A percentile compares a stretch with the other conserved stretches of the same genome.
Evolutionary conservation across 2,113 vertebrate species (phyloP).

Genomic region (Oreochromis niloticus): DNA sequence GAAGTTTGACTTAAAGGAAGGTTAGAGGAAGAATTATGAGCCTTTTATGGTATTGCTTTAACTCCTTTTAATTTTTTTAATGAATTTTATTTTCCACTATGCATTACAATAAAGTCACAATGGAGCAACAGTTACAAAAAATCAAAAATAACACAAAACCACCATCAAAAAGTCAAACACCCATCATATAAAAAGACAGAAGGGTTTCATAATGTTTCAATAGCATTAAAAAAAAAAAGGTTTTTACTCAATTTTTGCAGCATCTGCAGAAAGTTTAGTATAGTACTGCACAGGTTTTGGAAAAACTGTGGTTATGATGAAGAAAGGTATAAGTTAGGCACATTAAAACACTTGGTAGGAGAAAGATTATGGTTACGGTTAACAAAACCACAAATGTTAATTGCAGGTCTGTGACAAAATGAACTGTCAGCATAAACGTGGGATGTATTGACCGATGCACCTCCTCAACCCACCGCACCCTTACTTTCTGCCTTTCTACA

Average conservation of each 20-base stretch:
- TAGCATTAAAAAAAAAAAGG: background rate
- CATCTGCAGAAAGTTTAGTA: background rate
- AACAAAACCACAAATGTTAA: background rate
- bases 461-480: background rate
- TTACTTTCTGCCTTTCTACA: background rate
- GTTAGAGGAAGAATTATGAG: background rate
- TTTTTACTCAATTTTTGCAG: background rate
- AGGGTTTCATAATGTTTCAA: background rate
- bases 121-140: background rate
- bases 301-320: background rate
- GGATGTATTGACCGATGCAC: background rate
- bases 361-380: background rate
- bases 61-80: background rate
- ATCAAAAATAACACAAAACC: background rate
- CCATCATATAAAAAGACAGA: background rate
- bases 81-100: background rate
- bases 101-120: background rate
- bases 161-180: background rate
- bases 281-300: background rate
- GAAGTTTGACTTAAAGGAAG: background rate
- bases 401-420: background rate
- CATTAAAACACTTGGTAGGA: background rate
- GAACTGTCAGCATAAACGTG: background rate
- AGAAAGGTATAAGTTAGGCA: background rate
- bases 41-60: background rate